Evolutionary conservation across 2,113 vertebrate genomes (phyloP), one percentile per base, ranked within the genome.

Genomic region (Charadrius vociferus): DNA sequence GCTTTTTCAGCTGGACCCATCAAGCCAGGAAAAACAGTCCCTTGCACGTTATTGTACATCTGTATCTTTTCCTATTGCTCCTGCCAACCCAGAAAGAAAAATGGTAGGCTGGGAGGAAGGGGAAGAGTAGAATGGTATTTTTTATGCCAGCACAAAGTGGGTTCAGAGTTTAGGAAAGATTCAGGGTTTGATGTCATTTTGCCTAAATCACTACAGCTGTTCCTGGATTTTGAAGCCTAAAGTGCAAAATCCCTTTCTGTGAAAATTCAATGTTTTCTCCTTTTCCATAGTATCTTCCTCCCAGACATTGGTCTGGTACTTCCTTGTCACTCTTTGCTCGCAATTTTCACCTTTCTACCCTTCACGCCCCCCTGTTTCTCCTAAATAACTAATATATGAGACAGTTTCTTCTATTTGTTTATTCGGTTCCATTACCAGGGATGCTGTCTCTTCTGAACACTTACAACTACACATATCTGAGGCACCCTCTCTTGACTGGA

Each of bases 1-100:
- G 30, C 12, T 81, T 68, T 94, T 85, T 85, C 50, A 66, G 37
- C 63, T 73, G 66, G 91, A 74, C 50, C 73, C 73, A 80, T 65
- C 77, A 85, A 73, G 10, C 30, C 65, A 70, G 53, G 53, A 77
- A 81, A 96, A 93, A 8, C 36, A 2, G 21, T 49, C 80, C 39
- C 43, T 80, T 53, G 23, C 36, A 75, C 24, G 65, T 75, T 15
- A 15, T 18, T 89, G 21, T 71, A 37, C 14, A 26, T 39, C 16
- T 50, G 4, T 65, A 47, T 39, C 24, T 27, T 79, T 75, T 14
- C 21, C 37, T 56, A 19, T 36, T 66, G 5, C 63, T 91, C 39
- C 47, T 75, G 39, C 12, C 23, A 85, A 52, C 19, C 30, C 49
- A 49, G 47, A 68, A 52, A 27, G 21, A 59, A 68, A 91, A 89